Evolutionary conservation across 2,113 vertebrate genomes (phyloP).

Genomic region (Boleophthalmus pectinirostris): DNA sequence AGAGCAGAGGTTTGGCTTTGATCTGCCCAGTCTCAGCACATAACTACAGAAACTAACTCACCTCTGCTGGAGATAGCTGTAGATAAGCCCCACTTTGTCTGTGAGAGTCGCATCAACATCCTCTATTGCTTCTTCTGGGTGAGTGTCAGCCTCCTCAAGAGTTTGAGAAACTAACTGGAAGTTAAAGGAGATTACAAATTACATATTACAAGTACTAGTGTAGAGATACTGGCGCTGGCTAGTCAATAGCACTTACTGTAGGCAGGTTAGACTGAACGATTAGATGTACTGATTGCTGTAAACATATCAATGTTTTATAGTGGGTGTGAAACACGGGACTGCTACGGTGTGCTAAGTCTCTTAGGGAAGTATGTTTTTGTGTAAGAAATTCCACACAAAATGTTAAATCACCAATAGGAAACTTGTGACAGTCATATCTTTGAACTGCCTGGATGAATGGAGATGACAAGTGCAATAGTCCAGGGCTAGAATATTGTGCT

Average conservation of each 20-base stretch:
- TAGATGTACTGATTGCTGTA: background rate
- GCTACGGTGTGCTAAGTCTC: background rate
- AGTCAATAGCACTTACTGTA: background rate
- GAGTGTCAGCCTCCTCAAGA: constrained; percentile 32
- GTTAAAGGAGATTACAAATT: background rate
- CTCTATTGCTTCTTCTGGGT: constrained; percentile 1
- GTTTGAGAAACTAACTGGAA: constrained; percentile 58
- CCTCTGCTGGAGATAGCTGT: constrained; percentile 73
- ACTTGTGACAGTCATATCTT: background rate
- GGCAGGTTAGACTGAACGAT: background rate
- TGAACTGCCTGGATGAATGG: constrained; percentile 12
- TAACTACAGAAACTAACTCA: constrained; percentile 38
- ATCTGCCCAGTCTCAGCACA: background rate
- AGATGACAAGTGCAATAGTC: constrained; percentile 29
- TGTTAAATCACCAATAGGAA: background rate
- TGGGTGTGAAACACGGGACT: background rate
- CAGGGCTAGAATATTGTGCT: constrained; percentile 24
- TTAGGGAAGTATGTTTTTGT: background rate
- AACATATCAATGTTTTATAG: background rate
- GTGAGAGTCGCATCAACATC: constrained; percentile 17
- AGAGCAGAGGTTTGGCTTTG: background rate
- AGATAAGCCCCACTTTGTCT: constrained; percentile 60
- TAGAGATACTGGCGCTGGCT: too few relatives aligned
- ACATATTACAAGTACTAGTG: background rate
- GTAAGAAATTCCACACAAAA: too few relatives aligned